phyloP scores from a whole-genome alignment of 1,140 invertebrate species.

The Temnothorax longispinosus region DNA sequence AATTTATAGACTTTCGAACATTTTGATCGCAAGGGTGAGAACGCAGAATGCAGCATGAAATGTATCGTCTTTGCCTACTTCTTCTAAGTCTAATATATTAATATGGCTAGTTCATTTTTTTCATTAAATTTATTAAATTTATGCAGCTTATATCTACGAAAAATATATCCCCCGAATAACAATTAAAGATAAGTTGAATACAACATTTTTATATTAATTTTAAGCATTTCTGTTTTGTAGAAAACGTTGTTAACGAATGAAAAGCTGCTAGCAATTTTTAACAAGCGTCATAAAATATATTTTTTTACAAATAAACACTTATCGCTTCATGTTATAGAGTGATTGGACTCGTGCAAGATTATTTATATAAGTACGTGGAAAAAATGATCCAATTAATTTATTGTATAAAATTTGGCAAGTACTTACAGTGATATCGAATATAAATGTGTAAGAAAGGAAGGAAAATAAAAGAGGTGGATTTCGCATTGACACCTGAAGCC shows the following conservation, averaged over 20 bases:
- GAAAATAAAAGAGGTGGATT: background rate
- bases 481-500: background rate
- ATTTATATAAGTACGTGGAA: slow-evolving; percentile 16
- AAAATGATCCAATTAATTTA: slow-evolving; percentile 40
- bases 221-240: background rate
- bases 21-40: background rate
- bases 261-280: background rate
- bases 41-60: background rate
- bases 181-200: background rate
- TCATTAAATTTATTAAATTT: background rate
- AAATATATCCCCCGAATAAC: background rate
- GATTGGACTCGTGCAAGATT: slow-evolving; percentile 19
- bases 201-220: background rate
- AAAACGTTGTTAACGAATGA: background rate
- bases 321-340: background rate
- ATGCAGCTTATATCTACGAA: background rate
- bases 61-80: background rate
- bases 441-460: slow-evolving; percentile 8
- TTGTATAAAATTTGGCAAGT: slow-evolving; percentile 42
- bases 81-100: background rate
- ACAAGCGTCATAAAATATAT: background rate
- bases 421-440: background rate
- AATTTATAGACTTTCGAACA: background rate
- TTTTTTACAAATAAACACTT: background rate
- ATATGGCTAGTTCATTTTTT: slow-evolving; percentile 1